Evolutionary conservation across 2,888 invertebrate genomes (phyloP).

Genomic region (Oligia fasciuncula): DNA sequence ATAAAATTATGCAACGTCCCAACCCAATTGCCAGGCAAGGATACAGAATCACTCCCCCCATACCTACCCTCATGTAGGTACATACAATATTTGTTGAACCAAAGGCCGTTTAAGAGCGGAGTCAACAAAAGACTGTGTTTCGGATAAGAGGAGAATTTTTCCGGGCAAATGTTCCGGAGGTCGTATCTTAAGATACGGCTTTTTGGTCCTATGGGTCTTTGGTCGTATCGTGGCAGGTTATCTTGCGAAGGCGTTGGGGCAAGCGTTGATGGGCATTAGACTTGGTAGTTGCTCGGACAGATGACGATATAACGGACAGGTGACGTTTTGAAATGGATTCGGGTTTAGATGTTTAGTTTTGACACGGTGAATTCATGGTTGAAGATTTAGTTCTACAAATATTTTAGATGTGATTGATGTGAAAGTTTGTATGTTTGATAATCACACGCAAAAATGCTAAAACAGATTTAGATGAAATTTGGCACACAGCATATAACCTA

Average conservation of each 20-base stretch:
- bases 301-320: conserved; percentile 13
- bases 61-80: conserved; percentile 31
- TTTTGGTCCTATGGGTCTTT: conserved; percentile 31
- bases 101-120: conserved; percentile 40
- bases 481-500: too few species aligned
- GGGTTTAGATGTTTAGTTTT: conserved; percentile 7
- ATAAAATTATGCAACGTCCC: conserved; percentile 51
- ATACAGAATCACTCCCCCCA: conserved; percentile 45
- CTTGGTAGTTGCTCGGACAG: conserved; percentile 19
- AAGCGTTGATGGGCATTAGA: conserved; percentile 38
- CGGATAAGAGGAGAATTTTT: conserved; percentile 49
- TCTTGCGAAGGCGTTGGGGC: conserved; percentile 50
- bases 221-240: conserved; percentile 52
- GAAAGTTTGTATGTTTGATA: background rate
- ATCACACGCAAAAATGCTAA: background rate
- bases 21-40: conserved; percentile 50
- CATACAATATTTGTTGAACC: conserved; percentile 39
- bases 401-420: background rate
- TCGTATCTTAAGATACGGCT: conserved; percentile 28
- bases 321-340: conserved; percentile 41
- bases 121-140: conserved; percentile 56
- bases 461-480: background rate
- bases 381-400: background rate
- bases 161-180: conserved; percentile 31
- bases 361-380: background rate